Base-by-base conservation (phyloP, 2,113 vertebrate species). In the Oryzias celebensis region DNA sequence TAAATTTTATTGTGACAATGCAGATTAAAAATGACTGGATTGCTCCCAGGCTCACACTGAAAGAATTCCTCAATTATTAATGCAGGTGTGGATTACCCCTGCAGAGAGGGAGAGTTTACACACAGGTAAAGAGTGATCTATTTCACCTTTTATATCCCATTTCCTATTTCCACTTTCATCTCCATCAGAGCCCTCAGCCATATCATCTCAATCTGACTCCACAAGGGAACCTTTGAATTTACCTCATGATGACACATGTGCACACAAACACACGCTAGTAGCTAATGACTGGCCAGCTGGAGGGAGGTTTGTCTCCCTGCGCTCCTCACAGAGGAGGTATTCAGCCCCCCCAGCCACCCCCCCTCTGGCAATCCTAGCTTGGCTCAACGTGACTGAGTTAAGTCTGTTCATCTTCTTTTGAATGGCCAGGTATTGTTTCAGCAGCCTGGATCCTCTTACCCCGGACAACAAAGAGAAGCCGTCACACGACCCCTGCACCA, bases 401-500 rank as follows among this genome's bases (percentile, higher is more conserved):
- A 69, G 75, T 73, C 82, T 57, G 78, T 77, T 65, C 77, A 71
- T 76, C 78, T 78, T 56, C 31, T 47, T 82, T 69, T 85, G 82
- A 86, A 87, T 78, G 78, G 75, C 10, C 75, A 80, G 85, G 82
- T 88, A 84, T 84, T 83, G 87, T 87, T 89, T 88, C 72, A 78
- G 68, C 36, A 20, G 66, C 51, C 70, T 45, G 78, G 79, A 87
- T 90, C 86, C 68, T 75, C 83, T 90, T 90, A 89, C 89, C 58
- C 48, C 7, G 15, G 47, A 61, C 72, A 72, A 89, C 81, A 90
- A 87, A 83, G 78, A 81, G 56, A 77, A 69, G 76, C 81, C 18
- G 52, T 67, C 54, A 52, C 65, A 56, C 24, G 48, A 31, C 52
- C 2, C 43, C 17, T 1, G 13, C 36, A 36, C 36, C 36, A 36